A percentile compares a stretch with the other conserved stretches of the same genome.
These are phyloP conservation scores for Strigamia transsilvanica DNA, from an alignment of 2,888 invertebrate species.

Conservation along the genomic window DNA sequence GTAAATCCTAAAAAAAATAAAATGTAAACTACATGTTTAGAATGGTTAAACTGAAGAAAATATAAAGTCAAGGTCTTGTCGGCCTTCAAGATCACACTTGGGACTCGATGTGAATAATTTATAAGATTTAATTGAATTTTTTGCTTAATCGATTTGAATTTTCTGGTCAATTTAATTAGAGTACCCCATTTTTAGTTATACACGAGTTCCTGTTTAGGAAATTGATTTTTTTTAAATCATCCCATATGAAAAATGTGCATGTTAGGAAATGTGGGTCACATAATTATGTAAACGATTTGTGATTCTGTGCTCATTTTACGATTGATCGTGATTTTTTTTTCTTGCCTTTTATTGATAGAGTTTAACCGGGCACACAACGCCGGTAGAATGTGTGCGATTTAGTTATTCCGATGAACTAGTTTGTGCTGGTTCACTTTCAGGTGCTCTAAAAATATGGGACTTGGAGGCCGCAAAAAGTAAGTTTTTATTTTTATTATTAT, in stretches of 20 bases:
- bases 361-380: conserved; percentile 90
- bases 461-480: conserved; percentile 86
- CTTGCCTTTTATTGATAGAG: conserved; percentile 70
- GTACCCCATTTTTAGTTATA: too few relatives aligned
- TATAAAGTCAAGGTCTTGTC: not conserved
- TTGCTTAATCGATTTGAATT: too few relatives aligned
- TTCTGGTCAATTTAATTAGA: too few relatives aligned
- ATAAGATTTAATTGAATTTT: too few relatives aligned
- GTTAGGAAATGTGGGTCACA: not conserved
- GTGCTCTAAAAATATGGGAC: conserved; percentile 95
- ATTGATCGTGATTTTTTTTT: conserved; percentile 39
- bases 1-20: conserved; percentile 68
- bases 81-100: not conserved
- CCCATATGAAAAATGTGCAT: not conserved
- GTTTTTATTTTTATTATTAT: conserved; percentile 50
- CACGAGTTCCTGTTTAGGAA: too few relatives aligned
- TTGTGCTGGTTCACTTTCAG: conserved; percentile 92
- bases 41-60: not conserved
- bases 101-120: too few relatives aligned
- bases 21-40: not conserved
- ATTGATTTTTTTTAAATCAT: too few relatives aligned
- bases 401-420: conserved; percentile 93
- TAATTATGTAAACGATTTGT: not conserved
- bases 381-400: conserved; percentile 94
- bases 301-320: too few relatives aligned